Percentiles rank a stretch among this genome's conserved stretches.
Evolutionary conservation across 92 coral and sea anemone genomes (phyloP).

Genomic region (Heteractis magnifica): DNA sequence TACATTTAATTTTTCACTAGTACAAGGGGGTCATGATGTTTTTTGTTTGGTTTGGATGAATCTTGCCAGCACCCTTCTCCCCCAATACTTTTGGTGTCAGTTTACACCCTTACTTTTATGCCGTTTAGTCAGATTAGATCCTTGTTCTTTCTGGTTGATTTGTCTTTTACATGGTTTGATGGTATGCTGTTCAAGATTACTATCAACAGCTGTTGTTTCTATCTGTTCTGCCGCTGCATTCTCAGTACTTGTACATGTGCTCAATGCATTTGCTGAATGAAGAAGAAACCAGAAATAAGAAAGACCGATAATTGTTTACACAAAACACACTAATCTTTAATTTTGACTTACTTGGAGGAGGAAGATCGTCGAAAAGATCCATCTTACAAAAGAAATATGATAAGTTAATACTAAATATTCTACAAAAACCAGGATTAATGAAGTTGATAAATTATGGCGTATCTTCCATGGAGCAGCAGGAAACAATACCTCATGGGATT

Average conservation of each 20-base stretch:
- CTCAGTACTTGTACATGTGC: not conserved
- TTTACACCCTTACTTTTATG: not conserved
- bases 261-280: not conserved
- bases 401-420: too few relatives aligned
- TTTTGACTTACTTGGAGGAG: conserved; percentile 34
- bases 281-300: not conserved
- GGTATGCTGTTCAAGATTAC: not conserved
- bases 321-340: not conserved
- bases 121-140: not conserved
- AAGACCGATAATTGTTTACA: not conserved
- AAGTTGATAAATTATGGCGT: conserved; percentile 20
- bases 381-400: not conserved
- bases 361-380: conserved; percentile 55
- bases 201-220: not conserved
- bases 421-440: too few relatives aligned
- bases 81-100: too few relatives aligned
- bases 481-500: conserved; percentile 8
- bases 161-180: not conserved
- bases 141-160: not conserved
- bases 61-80: too few relatives aligned
- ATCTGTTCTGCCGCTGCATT: not conserved
- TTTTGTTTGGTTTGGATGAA: too few relatives aligned
- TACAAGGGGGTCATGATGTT: too few relatives aligned
- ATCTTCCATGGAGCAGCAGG: not conserved
- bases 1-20: too few relatives aligned